These are phyloP conservation scores for Trichogramma evanescens DNA, from an alignment of 2,888 invertebrate species.

Conservation along the genomic window DNA sequence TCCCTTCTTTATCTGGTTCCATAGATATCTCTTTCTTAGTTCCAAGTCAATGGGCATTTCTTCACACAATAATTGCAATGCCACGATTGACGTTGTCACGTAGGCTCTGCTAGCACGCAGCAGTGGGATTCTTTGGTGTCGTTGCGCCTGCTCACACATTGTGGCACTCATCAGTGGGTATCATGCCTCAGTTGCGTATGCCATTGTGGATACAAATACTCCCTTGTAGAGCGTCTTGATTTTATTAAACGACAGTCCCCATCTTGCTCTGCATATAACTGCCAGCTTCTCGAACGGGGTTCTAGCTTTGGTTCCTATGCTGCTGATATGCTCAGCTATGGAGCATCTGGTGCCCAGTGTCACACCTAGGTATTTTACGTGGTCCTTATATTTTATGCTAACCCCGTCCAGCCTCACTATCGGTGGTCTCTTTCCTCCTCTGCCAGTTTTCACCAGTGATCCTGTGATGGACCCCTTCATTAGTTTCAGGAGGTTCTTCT, in stretches of 20 bases:
- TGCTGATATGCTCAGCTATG: conserved; percentile 5
- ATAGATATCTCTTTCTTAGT: not conserved
- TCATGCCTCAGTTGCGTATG: too few relatives aligned
- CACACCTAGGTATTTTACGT: conserved; percentile 15
- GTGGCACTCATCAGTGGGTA: too few relatives aligned
- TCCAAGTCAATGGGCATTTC: conserved; percentile 22
- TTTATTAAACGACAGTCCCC: conserved; percentile 9
- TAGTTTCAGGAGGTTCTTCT: not conserved
- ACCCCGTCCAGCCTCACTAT: not conserved
- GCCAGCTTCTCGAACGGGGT: not conserved
- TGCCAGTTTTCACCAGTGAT: not conserved
- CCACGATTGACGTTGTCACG: conserved; percentile 15
- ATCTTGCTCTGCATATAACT: conserved; percentile 5
- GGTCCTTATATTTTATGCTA: not conserved
- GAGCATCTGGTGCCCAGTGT: conserved; percentile 4
- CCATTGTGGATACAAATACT: too few relatives aligned
- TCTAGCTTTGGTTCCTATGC: not conserved
- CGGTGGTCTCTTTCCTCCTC: not conserved
- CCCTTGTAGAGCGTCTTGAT: conserved; percentile 12
- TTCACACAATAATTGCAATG: conserved; percentile 22
- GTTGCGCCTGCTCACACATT: too few relatives aligned
- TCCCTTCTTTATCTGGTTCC: not conserved
- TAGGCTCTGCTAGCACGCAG: too few relatives aligned
- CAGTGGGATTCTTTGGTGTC: too few relatives aligned
- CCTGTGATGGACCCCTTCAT: not conserved